Evolutionary conservation across 2,888 invertebrate species (phyloP), one percentile per base, ranked within the genome.

Genomic region (Eurois occulta): DNA sequence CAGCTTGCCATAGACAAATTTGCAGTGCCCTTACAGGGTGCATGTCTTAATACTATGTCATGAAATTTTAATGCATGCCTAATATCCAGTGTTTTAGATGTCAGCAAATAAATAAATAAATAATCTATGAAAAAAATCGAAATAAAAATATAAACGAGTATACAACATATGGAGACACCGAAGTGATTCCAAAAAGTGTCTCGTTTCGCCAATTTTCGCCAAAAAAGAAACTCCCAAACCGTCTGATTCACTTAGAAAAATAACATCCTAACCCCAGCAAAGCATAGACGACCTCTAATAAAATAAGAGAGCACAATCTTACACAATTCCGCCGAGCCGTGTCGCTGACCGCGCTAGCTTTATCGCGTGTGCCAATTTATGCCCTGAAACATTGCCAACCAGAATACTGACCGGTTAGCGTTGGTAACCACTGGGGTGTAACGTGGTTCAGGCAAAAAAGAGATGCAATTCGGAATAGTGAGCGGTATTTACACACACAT

Each of bases 341-440:
- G 86, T 75, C 83, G 62, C 66, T 70, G 84, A 86, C 84, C 84
- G 75, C 55, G 55, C 83, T 32, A 55, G 78, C 46, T 84, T 86
- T 83, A 84, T 84, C 74, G 86, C 71, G 73, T 60, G 82, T 66
- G 86, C 83, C 86, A 86, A 84, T 86, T 84, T 83, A 84, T 84
- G 52, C 60, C 70, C 84, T 75, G 86, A 86, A 72, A 70, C 75
- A 52, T 52, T 84, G 84, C 87, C 87, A 86, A 84, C 46, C 35
- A 69, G 78, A 83, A 65, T 82, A 70, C 71, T 84, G 80, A 62
- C 80, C 65, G 58, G 41, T 43, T 58, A 58, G 65, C 64, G 70
- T 46, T 18, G 38, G 18, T 46, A 8, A 3, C 24, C 71, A 86
- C 75, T 64, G 41, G 3, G 10, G 48, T 43, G 78, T 70, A 78